Percentiles rank a stretch among this genome's conserved stretches.
Conservation (phyloP, 2,113 vertebrate genomes). For the Pollimyrus isidori region DNA sequence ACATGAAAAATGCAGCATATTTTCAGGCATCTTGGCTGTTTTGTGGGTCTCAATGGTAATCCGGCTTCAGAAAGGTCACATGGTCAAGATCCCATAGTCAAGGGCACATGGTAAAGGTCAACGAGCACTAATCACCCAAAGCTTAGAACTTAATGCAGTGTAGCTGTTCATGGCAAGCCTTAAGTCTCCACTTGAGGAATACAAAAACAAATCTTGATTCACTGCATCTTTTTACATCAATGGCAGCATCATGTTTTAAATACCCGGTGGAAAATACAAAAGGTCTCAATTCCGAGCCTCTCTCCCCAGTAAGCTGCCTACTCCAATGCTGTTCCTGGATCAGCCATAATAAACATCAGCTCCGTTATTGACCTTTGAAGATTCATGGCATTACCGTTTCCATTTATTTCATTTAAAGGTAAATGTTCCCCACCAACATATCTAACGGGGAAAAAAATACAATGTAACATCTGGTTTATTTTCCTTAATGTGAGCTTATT, state of each 20-base stretch:
- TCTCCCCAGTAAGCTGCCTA: conserved; percentile 22
- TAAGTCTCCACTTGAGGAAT: conserved; percentile 22
- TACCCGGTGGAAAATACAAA: conserved; percentile 27
- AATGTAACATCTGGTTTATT: conserved; percentile 11
- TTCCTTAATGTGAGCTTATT: conserved; percentile 16
- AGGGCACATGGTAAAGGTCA: conserved; percentile 47
- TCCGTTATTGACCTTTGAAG: conserved; percentile 48
- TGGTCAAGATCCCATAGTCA: conserved; percentile 61
- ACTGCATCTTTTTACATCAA: conserved; percentile 55
- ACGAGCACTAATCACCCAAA: conserved; percentile 54
- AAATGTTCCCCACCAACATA: conserved; percentile 19
- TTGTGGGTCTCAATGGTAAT: conserved; percentile 60
- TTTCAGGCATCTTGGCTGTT: conserved; percentile 54
- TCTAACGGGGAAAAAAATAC: conserved; percentile 11
- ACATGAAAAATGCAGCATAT: conserved; percentile 54
- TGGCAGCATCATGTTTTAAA: conserved; percentile 52
- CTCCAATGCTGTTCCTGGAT: conserved; percentile 27
- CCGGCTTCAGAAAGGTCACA: conserved; percentile 58
- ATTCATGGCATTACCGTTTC: conserved; percentile 30
- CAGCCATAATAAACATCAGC: conserved; percentile 39
- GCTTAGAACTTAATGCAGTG: conserved; percentile 46
- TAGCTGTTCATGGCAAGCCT: conserved; percentile 37
- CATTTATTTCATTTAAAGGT: conserved; percentile 27
- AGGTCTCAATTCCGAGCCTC: conserved; percentile 22
- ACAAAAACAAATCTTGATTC: conserved; percentile 50